phyloP scores from a whole-genome alignment of 2,888 invertebrate species.

The Agrotis clavis region DNA sequence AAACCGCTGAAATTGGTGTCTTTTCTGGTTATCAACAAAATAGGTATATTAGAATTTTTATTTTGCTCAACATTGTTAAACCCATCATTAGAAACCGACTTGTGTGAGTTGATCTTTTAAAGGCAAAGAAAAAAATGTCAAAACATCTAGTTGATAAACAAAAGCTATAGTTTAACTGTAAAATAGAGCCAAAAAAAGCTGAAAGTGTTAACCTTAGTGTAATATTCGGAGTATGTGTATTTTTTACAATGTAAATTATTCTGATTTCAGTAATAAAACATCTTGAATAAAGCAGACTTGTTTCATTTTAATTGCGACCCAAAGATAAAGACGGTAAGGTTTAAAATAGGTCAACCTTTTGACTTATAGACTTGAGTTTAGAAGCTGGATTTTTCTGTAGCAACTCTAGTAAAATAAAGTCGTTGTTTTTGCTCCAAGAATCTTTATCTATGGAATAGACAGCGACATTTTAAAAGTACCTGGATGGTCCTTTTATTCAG shows the following conservation, averaged over 20 bases:
- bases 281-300: conserved; percentile 77
- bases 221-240: conserved; percentile 87
- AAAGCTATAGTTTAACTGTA: conserved; percentile 76
- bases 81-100: neutral
- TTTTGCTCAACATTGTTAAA: conserved; percentile 5
- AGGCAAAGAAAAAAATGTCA: conserved; percentile 46
- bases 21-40: neutral
- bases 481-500: neutral
- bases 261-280: conserved; percentile 90
- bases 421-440: conserved; percentile 16
- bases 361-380: conserved; percentile 45
- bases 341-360: conserved; percentile 58
- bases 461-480: conserved; percentile 1
- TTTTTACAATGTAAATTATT: conserved; percentile 92
- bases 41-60: neutral
- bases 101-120: conserved; percentile 58
- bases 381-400: conserved; percentile 48
- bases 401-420: conserved; percentile 50
- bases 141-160: conserved; percentile 62
- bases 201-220: conserved; percentile 86
- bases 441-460: conserved; percentile 3
- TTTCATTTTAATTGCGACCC: conserved; percentile 52
- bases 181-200: conserved; percentile 83
- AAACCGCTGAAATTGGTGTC: too few species aligned
- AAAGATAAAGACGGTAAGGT: conserved; percentile 31